phyloP scores from a whole-genome alignment of 2,888 invertebrate species.

The Buathra laborator region DNA sequence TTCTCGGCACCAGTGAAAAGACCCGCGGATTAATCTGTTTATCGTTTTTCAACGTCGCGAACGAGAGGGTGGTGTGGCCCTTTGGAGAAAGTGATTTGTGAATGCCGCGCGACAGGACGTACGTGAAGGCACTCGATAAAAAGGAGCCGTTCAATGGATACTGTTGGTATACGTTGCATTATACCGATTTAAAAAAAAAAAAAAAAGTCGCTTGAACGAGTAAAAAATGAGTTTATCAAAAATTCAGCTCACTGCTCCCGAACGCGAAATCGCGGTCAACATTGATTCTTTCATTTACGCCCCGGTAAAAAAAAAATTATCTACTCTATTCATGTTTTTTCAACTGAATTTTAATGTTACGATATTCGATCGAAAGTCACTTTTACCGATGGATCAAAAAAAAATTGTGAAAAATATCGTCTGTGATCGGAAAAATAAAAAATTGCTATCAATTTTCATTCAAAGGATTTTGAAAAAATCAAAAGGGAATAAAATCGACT shows the following conservation, averaged over 20 bases:
- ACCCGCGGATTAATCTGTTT: slow-evolving; percentile 49
- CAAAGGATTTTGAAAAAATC: too few relatives aligned
- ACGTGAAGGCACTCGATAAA: slow-evolving; percentile 35
- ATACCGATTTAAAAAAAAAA: neutral
- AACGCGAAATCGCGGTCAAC: neutral
- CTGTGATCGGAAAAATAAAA: too few relatives aligned
- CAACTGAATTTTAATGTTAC: too few relatives aligned
- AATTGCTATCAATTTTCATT: too few relatives aligned
- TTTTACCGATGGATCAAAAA: too few relatives aligned
- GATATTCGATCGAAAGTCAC: too few relatives aligned
- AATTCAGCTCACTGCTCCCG: neutral
- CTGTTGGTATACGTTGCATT: neutral
- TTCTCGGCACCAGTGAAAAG: slow-evolving; percentile 43
- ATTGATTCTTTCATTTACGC: neutral
- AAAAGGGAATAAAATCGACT: too few relatives aligned
- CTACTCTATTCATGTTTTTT: too few relatives aligned
- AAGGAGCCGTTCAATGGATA: slow-evolving; percentile 10
- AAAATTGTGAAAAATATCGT: too few relatives aligned
- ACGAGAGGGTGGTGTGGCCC: neutral
- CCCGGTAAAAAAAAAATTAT: neutral
- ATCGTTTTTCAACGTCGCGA: slow-evolving; percentile 38
- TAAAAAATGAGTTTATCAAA: neutral
- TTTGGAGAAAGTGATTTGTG: slow-evolving; percentile 39
- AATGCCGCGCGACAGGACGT: slow-evolving; percentile 17
- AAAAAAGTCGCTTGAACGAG: slow-evolving; percentile 1